Evolutionary conservation across 1,140 invertebrate species (phyloP), one percentile per base, ranked within the genome.

Genomic region (Octopus sinensis): DNA sequence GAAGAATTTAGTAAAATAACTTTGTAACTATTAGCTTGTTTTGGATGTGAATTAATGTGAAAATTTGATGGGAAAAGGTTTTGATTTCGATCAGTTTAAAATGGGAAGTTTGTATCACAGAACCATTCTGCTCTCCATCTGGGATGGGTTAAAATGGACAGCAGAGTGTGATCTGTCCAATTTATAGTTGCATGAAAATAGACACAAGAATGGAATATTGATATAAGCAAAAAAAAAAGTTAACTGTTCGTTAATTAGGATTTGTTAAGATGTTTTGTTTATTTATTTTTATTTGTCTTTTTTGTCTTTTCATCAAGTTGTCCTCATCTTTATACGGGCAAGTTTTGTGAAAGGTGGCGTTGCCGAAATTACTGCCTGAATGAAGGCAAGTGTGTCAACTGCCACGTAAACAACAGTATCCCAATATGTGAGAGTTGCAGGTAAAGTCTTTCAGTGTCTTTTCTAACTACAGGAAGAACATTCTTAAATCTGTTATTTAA

Each of bases 281-380:
- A 0, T 13, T 7, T n/a, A 79, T 53, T 54, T 51, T 73, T 17
- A n/a, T 79, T 53, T 77, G 79, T 77, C 75, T 76, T 51, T 51
- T 71, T 84, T 80, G 10, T 68, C 75, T 10, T 80, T 83, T 81
- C 53, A 73, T 79, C 9, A n/a, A 82, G 83, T 89, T 81, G 84
- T 88, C 12, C 83, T 86, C 84, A 54, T 43, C 17, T 53, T 17
- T 80, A 80, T 71, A 78, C 52, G 51, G 80, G 89, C 13, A 73
- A 87, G 71, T 86, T 73, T 82, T 84, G 78, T 77, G 82, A 86
- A 7, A 78, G 80, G 52, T 80, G 87, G 73, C 68, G 78, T 17
- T 87, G 86, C 71, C 71, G 71, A 30, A 82, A 85, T 80, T 91
- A 90, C 82, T 94, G 93, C 84, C 88, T 91, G 51, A 93, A 94